phyloP scores from a whole-genome alignment of 2,113 vertebrate genomes.

The Microcebus griseorufus region DNA sequence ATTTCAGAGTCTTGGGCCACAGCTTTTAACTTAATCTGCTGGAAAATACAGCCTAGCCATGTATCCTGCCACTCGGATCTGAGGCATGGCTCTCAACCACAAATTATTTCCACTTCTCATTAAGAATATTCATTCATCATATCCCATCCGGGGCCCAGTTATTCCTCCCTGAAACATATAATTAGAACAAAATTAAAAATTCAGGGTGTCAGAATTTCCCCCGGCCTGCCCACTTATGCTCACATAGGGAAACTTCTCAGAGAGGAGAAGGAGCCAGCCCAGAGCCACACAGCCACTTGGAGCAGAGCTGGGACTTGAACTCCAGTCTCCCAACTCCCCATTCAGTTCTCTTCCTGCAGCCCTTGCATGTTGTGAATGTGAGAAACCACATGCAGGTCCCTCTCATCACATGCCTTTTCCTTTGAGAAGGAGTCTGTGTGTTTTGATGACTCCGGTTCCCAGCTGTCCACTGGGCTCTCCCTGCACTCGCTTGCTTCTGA shows the following conservation, averaged over 20 bases:
- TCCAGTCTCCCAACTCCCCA: not conserved
- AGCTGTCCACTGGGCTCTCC: not conserved
- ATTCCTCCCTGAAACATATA: conserved; percentile 78
- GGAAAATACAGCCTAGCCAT: conserved; percentile 63
- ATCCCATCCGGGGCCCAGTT: conserved; percentile 61
- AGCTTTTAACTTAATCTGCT: conserved; percentile 73
- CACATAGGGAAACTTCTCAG: not conserved
- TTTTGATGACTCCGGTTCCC: not conserved
- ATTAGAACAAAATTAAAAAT: conserved; percentile 84
- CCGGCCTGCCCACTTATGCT: not conserved
- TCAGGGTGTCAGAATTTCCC: conserved; percentile 70
- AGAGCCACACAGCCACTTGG: not conserved
- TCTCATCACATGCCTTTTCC: not conserved
- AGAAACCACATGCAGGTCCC: not conserved
- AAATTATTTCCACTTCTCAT: conserved; percentile 83
- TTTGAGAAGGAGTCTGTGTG: not conserved
- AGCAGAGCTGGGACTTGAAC: not conserved
- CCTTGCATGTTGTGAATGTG: not conserved
- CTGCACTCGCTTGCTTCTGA: not conserved
- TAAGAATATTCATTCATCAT: conserved; percentile 80
- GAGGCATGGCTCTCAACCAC: conserved; percentile 70
- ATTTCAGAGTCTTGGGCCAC: conserved; percentile 61
- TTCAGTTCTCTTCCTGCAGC: not conserved
- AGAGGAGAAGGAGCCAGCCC: not conserved
- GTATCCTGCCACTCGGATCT: conserved; percentile 70